Evolutionary conservation across 2,113 vertebrate genomes (phyloP), one percentile per base, ranked within the genome.

Genomic region (Cheirogaleus medius): DNA sequence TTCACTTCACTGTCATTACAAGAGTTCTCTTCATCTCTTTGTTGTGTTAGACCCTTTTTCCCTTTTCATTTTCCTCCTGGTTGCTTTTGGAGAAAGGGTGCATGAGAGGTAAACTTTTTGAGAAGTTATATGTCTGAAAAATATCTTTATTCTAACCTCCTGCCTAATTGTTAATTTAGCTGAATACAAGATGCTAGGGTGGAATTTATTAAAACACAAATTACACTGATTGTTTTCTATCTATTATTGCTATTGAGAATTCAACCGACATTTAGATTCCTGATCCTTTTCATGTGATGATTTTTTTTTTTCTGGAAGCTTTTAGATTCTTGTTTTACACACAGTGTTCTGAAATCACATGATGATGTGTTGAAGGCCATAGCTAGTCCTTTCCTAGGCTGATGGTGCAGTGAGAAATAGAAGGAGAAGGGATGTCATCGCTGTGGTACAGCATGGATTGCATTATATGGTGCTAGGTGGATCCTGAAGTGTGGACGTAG

Each of bases 61-160:
- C 32, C 89, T 85, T 44, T 93, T 93, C 29, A 21, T 93, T 85
- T 93, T 93, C 84, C n/a, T 97, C n/a, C 68, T 89, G 39, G 68
- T 83, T 73, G 44, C 68, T 94, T 92, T 94, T 80, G 78, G 78
- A 92, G 58, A 95, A 91, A 85, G 34, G 37, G 32, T 66, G 3
- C 39, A 6, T n/a, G 78, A 86, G 74, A 89, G 39, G 34, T 71
- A 29, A 37, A 29, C 77, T 74, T 54, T 69, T 37, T 32, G 82
- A 96, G 63, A 85, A 66, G 12, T 63, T 42, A 49, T 20, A 42
- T 73, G 13, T 88, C 37, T 92, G 73, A 69, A 94, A 94, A 89
- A 85, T 91, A 23, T 73, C 64, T 91, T 90, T 91, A 54, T 91
- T 85, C 44, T 91, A 37, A 89, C 32, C 8, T 23, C 42, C 37